phyloP scores from a whole-genome alignment of 2,113 vertebrate genomes.

The Eurystomus gularis region DNA sequence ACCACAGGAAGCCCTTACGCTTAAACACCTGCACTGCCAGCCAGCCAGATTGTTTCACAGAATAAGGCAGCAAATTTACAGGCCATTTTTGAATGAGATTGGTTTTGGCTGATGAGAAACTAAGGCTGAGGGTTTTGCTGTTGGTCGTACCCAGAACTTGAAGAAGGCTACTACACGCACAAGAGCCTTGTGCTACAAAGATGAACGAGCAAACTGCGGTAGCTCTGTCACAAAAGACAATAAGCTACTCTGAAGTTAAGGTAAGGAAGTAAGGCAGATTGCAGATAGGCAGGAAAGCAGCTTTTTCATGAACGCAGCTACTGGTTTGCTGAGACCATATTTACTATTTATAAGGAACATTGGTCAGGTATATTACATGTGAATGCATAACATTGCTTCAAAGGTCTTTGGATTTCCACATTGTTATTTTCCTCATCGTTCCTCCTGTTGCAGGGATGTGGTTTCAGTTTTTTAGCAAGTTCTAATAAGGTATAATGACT shows the following conservation, averaged over 20 bases:
- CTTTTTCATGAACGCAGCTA: not conserved
- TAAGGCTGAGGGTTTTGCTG: conserved; percentile 34
- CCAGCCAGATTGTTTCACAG: conserved; percentile 59
- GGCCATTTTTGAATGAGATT: not conserved
- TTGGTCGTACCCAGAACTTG: not conserved
- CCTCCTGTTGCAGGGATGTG: not conserved
- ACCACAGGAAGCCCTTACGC: not conserved
- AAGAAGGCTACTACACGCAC: not conserved
- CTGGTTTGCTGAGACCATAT: not conserved
- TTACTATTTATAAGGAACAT: not conserved
- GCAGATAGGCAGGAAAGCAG: not conserved
- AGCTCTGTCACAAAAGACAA: not conserved
- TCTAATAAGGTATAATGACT: not conserved
- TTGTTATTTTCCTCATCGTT: not conserved
- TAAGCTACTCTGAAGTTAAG: not conserved
- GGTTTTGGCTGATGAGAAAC: conserved; percentile 34
- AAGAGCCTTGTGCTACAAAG: not conserved
- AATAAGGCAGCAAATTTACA: conserved; percentile 63
- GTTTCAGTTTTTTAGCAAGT: not conserved
- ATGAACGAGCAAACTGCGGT: not conserved
- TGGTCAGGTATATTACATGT: not conserved
- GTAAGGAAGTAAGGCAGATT: not conserved
- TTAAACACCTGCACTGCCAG: conserved; percentile 52
- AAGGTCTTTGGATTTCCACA: not conserved
- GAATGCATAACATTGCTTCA: not conserved